Evolutionary conservation across 2,888 invertebrate genomes (phyloP).

Genomic region (Phymatocera aterrima): DNA sequence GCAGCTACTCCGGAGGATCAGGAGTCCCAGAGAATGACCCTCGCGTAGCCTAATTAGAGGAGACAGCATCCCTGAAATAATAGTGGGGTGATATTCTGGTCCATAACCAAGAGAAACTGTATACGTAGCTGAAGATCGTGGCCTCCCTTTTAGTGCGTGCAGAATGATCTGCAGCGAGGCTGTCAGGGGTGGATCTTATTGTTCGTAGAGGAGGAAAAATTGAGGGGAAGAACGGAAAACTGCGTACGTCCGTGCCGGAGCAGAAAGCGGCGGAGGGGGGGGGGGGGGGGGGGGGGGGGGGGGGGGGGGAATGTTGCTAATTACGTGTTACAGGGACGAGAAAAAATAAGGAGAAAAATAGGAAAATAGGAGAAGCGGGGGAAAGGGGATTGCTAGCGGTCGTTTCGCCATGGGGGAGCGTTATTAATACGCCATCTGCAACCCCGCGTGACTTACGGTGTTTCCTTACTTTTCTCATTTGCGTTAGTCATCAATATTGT

Average conservation of each 20-base stretch:
- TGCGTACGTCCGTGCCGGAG: background rate
- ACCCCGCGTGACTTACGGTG: constrained; percentile 40
- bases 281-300: background rate
- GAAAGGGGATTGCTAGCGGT: constrained; percentile 46
- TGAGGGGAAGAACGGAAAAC: background rate
- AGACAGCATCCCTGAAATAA: constrained; percentile 28
- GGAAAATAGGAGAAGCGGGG: constrained; percentile 55
- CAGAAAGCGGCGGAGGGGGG: background rate
- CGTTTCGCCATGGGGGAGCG: constrained; percentile 19
- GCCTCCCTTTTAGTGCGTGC: background rate
- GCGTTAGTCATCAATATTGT: constrained; percentile 53
- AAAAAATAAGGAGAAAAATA: constrained; percentile 34
- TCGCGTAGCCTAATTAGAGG: constrained; percentile 22
- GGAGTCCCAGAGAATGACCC: constrained; percentile 8
- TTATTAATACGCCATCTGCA: constrained; percentile 48
- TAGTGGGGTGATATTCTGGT: background rate
- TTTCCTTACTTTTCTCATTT: constrained; percentile 49
- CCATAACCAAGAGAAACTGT: background rate
- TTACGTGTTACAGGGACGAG: constrained; percentile 61
- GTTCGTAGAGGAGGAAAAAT: background rate
- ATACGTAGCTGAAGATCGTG: background rate
- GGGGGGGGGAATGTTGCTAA: constrained; percentile 62
- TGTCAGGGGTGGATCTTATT: constrained; percentile 10
- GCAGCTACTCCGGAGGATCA: background rate
- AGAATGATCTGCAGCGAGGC: background rate